A percentile compares a stretch with the other conserved stretches of the same genome.
Evolutionary conservation across 1,140 invertebrate species (phyloP).

Genomic region (Penaeus indicus): DNA sequence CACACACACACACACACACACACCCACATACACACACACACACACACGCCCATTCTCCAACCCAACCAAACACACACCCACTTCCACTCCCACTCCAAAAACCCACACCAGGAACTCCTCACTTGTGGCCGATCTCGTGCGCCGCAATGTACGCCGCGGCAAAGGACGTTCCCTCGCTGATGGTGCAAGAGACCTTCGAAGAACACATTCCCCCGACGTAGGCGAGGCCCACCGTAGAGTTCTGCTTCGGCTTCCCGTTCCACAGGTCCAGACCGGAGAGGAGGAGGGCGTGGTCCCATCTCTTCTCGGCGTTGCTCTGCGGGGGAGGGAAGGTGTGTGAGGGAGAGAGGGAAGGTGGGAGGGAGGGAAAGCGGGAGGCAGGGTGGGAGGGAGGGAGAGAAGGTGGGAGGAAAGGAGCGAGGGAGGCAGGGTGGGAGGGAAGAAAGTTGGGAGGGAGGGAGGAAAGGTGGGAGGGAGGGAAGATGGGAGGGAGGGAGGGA

Average conservation of each 20-base stretch:
- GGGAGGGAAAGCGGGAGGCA: background rate
- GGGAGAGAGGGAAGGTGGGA: background rate
- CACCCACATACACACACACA: background rate
- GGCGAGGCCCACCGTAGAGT: conserved; percentile 39
- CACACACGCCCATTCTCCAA: background rate
- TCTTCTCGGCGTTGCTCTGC: background rate
- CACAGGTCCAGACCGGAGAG: conserved; percentile 44
- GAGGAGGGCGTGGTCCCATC: conserved; percentile 48
- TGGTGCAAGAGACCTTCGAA: conserved; percentile 15
- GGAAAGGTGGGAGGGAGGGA: no score
- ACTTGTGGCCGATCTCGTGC: conserved; percentile 54
- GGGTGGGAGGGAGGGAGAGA: no score
- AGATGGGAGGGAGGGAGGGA: no score
- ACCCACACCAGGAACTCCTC: background rate
- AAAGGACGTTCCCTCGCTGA: conserved; percentile 48
- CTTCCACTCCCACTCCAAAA: background rate
- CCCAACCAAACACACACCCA: background rate
- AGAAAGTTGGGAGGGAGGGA: no score
- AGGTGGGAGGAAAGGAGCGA: no score
- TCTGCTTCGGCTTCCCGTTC: conserved; percentile 2
- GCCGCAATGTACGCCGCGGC: conserved; percentile 46
- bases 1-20: background rate
- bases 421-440: accelerated
- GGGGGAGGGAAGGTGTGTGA: background rate
- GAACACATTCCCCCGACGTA: conserved; percentile 50